Base-by-base conservation (phyloP, 1,140 invertebrate species). In the Caligus rogercresseyi region DNA sequence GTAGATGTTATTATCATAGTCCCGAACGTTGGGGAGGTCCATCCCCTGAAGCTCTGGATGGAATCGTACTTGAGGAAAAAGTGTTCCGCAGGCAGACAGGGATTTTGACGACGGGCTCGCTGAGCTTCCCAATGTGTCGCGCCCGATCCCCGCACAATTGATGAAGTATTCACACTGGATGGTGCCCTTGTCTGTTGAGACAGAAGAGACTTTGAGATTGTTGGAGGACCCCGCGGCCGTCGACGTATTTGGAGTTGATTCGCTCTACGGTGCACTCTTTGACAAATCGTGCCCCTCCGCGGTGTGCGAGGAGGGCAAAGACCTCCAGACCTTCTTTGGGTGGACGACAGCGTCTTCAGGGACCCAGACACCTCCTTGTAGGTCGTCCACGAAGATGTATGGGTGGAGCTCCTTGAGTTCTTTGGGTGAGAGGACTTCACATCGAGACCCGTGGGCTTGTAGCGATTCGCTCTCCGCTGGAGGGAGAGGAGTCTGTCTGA, bases 131-230 rank as follows among this genome's bases (percentile, higher is more conserved):
- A 66, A 81, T 77, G 72, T 78, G 72, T 11, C 67, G 26, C 67
- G 66, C 67, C 68, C 68, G 15, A 67, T 61, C 52, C 80, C 80
- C 61, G 74, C 74, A 69, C 76, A 75, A 69, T 82, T 80, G 16
- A 82, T 76, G 70, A 81, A 80, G 65, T 74, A 74, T 64, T 77
- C 74, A 70, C 78, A 80, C 25, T 75, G 71, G 25, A 81, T 76
- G 18, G 71, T 67, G 23, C 79, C 79, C 52, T 55, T 55, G 13
- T 77, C 80, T 1, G 90, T 94, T 67, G 87, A 82, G 15, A 93
- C 85, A 13, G 78, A 78, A 16, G 77, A 72, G 1, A 85, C 79
- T 62, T 71, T 52, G 14, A 55, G 15, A 57, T 55, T 58, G 1
- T 55, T 53, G 25, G 15, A 23, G 18, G 61, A 63, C 52, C 26